phyloP scores from a whole-genome alignment of 1,140 invertebrate genomes.

The Manduca sexta region DNA sequence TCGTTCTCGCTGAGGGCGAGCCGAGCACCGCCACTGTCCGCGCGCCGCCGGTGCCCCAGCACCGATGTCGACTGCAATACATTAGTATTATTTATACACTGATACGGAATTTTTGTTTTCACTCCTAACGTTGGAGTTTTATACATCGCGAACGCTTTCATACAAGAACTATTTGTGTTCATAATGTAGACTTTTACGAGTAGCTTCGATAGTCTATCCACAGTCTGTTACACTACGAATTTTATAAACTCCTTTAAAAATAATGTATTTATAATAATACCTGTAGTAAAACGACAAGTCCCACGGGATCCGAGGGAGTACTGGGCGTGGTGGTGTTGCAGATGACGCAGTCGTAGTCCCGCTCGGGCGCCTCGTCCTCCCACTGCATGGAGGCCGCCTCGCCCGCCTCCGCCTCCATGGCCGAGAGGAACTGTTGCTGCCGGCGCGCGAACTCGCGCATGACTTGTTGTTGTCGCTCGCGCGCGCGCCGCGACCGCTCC shows the following conservation, averaged over 20 bases:
- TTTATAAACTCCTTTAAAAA: no score
- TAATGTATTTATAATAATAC: slow-evolving; percentile 34
- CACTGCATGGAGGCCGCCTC: slow-evolving; percentile 79
- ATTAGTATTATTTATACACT: neutral
- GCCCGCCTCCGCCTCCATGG: slow-evolving; percentile 78
- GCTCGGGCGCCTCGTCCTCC: slow-evolving; percentile 77
- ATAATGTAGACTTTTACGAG: no score
- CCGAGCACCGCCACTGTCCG: slow-evolving; percentile 26
- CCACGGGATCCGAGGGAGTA: slow-evolving; percentile 90
- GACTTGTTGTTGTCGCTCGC: slow-evolving; percentile 91
- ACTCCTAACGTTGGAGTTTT: no score
- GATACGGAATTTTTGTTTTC: no score
- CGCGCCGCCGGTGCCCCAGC: slow-evolving; percentile 82
- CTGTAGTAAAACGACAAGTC: slow-evolving; percentile 91
- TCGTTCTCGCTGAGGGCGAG: slow-evolving; percentile 70
- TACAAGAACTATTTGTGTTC: no score
- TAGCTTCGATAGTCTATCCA: no score
- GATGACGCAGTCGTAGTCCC: slow-evolving; percentile 96
- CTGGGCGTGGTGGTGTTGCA: slow-evolving; percentile 93
- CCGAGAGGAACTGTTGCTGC: slow-evolving; percentile 93
- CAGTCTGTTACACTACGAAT: no score
- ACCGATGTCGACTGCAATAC: slow-evolving; percentile 83
- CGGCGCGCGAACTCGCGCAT: slow-evolving; percentile 94
- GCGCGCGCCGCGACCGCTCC: slow-evolving; percentile 86
- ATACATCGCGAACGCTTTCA: no score